A percentile compares a stretch with the other conserved stretches of the same genome.
These are phyloP conservation scores for Byasa hedistus DNA, from an alignment of 2,888 invertebrate genomes.

Conservation along the genomic window DNA sequence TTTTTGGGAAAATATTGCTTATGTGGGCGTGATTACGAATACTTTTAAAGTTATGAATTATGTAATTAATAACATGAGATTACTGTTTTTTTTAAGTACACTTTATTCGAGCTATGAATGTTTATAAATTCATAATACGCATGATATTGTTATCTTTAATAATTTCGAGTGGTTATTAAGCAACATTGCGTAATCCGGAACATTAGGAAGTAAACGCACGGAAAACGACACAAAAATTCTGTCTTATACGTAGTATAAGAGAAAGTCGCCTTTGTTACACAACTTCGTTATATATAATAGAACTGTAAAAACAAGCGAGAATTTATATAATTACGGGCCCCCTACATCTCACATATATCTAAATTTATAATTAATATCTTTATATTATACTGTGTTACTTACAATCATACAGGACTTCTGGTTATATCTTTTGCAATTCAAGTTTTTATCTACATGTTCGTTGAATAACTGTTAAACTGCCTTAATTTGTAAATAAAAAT, in stretches of 20 bases:
- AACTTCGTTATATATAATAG: constrained; percentile 25
- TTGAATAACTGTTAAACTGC: too few relatives aligned
- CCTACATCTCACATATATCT: not conserved
- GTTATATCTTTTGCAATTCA: too few relatives aligned
- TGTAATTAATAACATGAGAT: not conserved
- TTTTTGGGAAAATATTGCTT: too few relatives aligned
- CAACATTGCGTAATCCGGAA: constrained; percentile 21
- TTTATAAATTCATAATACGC: not conserved
- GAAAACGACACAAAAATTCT: constrained; percentile 28
- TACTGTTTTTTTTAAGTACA: not conserved
- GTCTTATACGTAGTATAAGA: constrained; percentile 32
- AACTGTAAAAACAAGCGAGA: constrained; percentile 2
- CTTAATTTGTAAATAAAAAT: not conserved
- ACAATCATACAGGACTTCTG: too few relatives aligned
- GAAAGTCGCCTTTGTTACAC: constrained; percentile 38
- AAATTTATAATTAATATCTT: not conserved
- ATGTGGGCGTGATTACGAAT: not conserved
- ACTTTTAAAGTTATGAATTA: not conserved
- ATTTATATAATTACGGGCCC: not conserved
- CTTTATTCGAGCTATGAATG: not conserved
- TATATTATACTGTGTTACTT: not conserved
- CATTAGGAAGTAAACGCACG: constrained; percentile 34
- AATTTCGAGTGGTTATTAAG: constrained; percentile 20
- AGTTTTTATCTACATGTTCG: too few relatives aligned
- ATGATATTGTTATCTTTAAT: constrained; percentile 14